phyloP scores from a whole-genome alignment of 2,888 invertebrate genomes.

The Luffia ferchaultella region DNA sequence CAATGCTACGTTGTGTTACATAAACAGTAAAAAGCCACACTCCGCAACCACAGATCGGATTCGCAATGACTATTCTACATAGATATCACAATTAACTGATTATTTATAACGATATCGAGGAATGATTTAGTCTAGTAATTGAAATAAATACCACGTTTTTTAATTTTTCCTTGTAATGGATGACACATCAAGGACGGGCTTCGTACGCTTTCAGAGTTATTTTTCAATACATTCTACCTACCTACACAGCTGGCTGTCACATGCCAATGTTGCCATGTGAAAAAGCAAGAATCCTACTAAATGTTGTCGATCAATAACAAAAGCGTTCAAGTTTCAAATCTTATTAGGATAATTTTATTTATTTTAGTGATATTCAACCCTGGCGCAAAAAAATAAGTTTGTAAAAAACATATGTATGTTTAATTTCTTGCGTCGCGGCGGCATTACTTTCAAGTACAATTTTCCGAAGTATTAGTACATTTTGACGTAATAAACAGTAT shows the following conservation, averaged over 20 bases:
- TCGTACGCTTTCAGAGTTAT: conserved; percentile 40
- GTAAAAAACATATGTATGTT: no score
- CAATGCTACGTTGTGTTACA: conserved; percentile 52
- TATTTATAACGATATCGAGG: no score
- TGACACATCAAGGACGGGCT: conserved; percentile 61
- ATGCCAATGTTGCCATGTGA: conserved; percentile 37
- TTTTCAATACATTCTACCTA: conserved; percentile 45
- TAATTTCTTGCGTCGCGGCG: no score
- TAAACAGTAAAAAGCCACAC: conserved; percentile 51
- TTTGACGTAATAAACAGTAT: no score
- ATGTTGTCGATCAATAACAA: not conserved
- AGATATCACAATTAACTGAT: not conserved
- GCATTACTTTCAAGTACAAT: no score
- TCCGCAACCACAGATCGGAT: conserved; percentile 24
- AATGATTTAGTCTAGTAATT: no score
- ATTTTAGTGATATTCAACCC: no score
- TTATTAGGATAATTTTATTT: no score
- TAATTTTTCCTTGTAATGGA: conserved; percentile 36
- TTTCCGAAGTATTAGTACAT: no score
- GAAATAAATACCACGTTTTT: conserved; percentile 42
- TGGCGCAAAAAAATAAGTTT: no score
- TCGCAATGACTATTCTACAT: no score
- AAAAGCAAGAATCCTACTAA: not conserved
- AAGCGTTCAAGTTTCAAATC: no score
- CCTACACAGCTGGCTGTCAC: conserved; percentile 35